phyloP scores from a whole-genome alignment of 2,797 vertebrate genomes.

The Tenualosa thibaudeaui region DNA sequence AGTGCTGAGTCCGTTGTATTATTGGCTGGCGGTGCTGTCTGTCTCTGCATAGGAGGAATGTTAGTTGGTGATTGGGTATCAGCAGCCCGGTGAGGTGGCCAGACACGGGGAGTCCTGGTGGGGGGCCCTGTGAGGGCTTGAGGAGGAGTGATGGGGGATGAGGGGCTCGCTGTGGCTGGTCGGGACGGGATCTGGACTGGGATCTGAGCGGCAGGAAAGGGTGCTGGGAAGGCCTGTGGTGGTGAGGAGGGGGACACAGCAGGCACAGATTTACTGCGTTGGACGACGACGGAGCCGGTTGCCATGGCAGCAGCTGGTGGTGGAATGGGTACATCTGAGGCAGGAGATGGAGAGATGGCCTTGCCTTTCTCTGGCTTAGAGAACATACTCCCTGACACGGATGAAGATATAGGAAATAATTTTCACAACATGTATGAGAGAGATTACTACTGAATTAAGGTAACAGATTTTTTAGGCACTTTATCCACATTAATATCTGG shows the following conservation, averaged over 20 bases:
- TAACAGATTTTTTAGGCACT: not conserved
- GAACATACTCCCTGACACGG: not conserved
- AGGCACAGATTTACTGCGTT: constrained; percentile 31
- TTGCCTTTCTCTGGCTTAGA: not conserved
- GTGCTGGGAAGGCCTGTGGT: constrained; percentile 5
- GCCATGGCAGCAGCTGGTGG: constrained; percentile 37
- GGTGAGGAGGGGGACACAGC: constrained; percentile 37
- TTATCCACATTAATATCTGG: not conserved
- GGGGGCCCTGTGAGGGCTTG: not conserved
- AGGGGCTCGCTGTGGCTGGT: constrained; percentile 26
- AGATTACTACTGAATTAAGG: too few relatives aligned
- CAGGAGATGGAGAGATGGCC: not conserved
- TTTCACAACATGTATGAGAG: too few relatives aligned
- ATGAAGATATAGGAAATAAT: not conserved
- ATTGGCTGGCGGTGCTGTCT: not conserved
- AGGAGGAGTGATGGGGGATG: not conserved
- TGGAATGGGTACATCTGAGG: not conserved
- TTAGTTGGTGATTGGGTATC: not conserved
- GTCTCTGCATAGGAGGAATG: not conserved
- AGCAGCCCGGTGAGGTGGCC: not conserved
- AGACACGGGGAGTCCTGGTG: not conserved
- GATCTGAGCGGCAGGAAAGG: constrained; percentile 37
- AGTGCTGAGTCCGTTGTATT: constrained; percentile 12
- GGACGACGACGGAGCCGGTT: constrained; percentile 32
- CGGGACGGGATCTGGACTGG: constrained; percentile 34